A percentile compares a stretch with the other conserved stretches of the same genome.
These are phyloP conservation scores for Drosophila buzzatii DNA, from an alignment of 2,888 invertebrate species.

Conservation along the genomic window DNA sequence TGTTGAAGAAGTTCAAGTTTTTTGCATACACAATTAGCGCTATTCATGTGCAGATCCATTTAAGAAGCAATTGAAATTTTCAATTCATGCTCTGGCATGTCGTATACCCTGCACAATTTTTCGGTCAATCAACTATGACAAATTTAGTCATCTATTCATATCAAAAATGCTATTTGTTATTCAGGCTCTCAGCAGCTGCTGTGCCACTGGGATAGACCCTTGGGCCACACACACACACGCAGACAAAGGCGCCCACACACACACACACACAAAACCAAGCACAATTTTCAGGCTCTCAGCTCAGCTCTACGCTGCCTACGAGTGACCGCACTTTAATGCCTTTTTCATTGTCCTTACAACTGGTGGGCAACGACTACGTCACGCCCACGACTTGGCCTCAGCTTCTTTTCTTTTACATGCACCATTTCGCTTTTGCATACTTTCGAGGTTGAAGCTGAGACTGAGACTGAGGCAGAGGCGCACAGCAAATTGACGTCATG, in stretches of 20 bases:
- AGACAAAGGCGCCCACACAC: conserved; percentile 33
- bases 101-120: conserved; percentile 50
- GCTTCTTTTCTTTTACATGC: conserved; percentile 32
- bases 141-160: conserved; percentile 57
- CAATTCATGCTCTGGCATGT: conserved; percentile 10
- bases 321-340: conserved; percentile 78
- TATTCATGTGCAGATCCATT: conserved; percentile 28
- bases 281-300: neutral
- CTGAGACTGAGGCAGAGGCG: conserved; percentile 3
- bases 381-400: conserved; percentile 14
- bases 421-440: conserved; percentile 61
- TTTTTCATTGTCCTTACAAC: conserved; percentile 75
- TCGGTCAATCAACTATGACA: conserved; percentile 66
- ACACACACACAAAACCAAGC: conserved; percentile 26
- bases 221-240: conserved; percentile 31
- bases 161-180: conserved; percentile 59
- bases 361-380: conserved; percentile 22
- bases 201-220: conserved; percentile 26
- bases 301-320: neutral
- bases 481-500: conserved; percentile 73
- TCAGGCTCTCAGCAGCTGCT: conserved; percentile 42
- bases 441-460: conserved; percentile 38
- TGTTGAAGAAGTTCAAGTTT: neutral
- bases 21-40: conserved; percentile 35
- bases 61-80: conserved; percentile 15